Evolutionary conservation across 1,140 invertebrate genomes (phyloP), one percentile per base, ranked within the genome.

Genomic region (Thalassaphorura encarpata): DNA sequence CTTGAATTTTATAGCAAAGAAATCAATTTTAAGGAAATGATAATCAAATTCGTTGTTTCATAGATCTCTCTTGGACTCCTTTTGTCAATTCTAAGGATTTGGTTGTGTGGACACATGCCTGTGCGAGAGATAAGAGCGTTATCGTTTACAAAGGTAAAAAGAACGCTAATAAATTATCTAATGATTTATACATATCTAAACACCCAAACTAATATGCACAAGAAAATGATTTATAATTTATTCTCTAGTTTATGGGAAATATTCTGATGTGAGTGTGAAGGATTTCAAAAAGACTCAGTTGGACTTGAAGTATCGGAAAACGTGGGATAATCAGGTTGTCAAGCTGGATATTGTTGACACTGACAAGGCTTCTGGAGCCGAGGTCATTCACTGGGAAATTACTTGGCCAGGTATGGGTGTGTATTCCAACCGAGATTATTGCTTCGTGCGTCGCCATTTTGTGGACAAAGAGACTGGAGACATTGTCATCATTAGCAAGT

Each of bases 381-480:
- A 89, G 71, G 70, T 89, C 24, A 76, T 90, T 48, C 88, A 90
- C 66, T 91, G 87, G 87, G 87, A 89, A 73, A 85, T 88, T 70
- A 73, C 82, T 11, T 47, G 45, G 45, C 45, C 45, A 24, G 79
- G 77, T 67, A 73, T 90, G 60, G n/a, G n/a, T n/a, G n/a, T n/a
- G n/a, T 90, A 90, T 72, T 77, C 83, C 2, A 90, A 92, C 69
- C 77, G 88, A 29, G 88, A 91, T 70, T 92, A 92, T 68, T 84
- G 90, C 0, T 92, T 86, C 69, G 80, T 85, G 59, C 76, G 87
- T 4, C 75, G 84, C 4, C 87, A 83, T 69, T 62, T 78, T 5
- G 71, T 80, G 27, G 78, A 83, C 66, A 68, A 73, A 43, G 69
- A 76, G 11, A 69, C 67, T 6, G 72, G 73, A 39, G 69, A 76